Conservation (phyloP, 2,113 vertebrate species). For the Melanocharis versteri region DNA sequence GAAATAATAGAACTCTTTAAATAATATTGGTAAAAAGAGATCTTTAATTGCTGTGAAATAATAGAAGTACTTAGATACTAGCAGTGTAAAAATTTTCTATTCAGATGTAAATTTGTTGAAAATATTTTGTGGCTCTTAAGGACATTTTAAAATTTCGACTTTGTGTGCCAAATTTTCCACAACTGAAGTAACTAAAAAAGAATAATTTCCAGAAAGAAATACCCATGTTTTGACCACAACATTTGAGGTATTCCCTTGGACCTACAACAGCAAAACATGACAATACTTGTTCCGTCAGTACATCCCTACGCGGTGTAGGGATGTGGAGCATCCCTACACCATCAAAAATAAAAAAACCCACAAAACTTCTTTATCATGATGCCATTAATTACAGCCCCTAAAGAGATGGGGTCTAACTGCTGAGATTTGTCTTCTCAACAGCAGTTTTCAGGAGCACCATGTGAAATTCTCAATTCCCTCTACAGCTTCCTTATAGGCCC, state of each 20-base stretch:
- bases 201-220: background rate
- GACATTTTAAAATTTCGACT: background rate
- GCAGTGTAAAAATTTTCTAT: background rate
- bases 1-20: background rate
- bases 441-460: background rate
- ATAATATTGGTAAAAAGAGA: background rate
- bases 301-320: no score
- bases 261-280: background rate
- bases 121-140: background rate
- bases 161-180: background rate
- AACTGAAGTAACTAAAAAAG: background rate
- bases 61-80: background rate
- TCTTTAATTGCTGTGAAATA: background rate
- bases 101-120: background rate
- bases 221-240: background rate
- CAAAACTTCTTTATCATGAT: background rate
- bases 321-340: background rate
- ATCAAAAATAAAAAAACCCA: background rate
- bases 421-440: background rate
- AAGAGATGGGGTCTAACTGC: background rate
- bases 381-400: background rate
- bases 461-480: background rate
- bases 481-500: background rate
- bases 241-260: background rate
- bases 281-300: background rate